Conservation (phyloP, 2,888 invertebrate species). For the Globia sparganii region DNA sequence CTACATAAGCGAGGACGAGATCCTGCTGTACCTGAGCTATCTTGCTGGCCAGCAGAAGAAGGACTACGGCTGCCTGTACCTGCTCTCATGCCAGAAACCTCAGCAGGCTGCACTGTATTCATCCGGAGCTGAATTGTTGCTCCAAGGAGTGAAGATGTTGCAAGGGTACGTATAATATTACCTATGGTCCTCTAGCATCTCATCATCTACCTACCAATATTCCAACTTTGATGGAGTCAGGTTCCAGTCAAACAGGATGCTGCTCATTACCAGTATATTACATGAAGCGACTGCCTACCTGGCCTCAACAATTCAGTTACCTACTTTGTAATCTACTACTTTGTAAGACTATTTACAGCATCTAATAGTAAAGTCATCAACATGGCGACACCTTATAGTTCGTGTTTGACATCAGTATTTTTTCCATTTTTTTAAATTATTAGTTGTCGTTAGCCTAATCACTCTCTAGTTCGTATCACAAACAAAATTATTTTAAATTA, state of each 20-base stretch:
- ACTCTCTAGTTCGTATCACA: neutral
- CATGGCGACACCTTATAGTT: neutral
- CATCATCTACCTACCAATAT: neutral
- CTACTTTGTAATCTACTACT: neutral
- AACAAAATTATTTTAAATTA: neutral
- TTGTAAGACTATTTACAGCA: neutral
- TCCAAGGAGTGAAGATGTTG: conserved; percentile 93
- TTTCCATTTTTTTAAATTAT: neutral
- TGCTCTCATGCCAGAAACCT: conserved; percentile 94
- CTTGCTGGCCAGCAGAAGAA: conserved; percentile 91
- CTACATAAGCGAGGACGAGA: conserved; percentile 92
- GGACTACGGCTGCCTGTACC: conserved; percentile 93
- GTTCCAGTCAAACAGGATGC: neutral
- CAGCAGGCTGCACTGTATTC: conserved; percentile 93
- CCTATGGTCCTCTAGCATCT: neutral
- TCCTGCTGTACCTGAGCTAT: conserved; percentile 93
- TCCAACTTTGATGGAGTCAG: neutral
- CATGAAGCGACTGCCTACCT: neutral
- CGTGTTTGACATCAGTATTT: neutral
- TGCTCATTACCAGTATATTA: neutral
- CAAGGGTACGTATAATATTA: conserved; percentile 88
- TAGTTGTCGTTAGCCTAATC: neutral
- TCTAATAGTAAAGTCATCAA: neutral
- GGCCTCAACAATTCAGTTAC: neutral
- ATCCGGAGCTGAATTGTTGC: conserved; percentile 93